A percentile compares a stretch with the other conserved stretches of the same genome.
These are phyloP conservation scores for Martes flavigula DNA, from an alignment of 2,797 vertebrate genomes.

Conservation along the genomic window DNA sequence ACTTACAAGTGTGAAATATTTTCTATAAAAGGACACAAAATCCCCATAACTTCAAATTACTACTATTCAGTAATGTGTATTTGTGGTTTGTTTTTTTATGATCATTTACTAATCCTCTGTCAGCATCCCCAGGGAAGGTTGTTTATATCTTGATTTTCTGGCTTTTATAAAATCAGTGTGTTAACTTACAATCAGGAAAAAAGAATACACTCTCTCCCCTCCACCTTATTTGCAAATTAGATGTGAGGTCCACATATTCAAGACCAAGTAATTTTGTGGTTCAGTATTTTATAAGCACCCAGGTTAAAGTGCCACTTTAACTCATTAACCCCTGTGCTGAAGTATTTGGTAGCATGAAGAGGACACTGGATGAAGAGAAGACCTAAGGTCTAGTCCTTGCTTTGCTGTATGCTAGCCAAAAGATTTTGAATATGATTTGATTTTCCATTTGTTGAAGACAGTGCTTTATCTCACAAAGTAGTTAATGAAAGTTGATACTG, in stretches of 20 bases:
- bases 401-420: neutral
- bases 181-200: neutral
- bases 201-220: neutral
- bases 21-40: slow-evolving; percentile 17
- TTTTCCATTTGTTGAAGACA: neutral
- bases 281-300: neutral
- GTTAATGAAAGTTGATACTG: neutral
- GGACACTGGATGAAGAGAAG: neutral
- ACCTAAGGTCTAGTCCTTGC: neutral
- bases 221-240: neutral
- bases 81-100: neutral
- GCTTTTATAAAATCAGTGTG: neutral
- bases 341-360: neutral
- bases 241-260: slow-evolving; percentile 3
- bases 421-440: neutral
- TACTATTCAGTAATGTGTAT: neutral
- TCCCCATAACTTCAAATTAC: neutral
- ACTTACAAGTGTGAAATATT: neutral
- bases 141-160: neutral
- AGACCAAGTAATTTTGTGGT: neutral
- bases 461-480: neutral
- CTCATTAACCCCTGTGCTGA: neutral
- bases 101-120: neutral
- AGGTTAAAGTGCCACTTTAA: neutral
- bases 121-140: neutral